A percentile compares a stretch with the other conserved stretches of the same genome.
Evolutionary conservation across 2,113 vertebrate genomes (phyloP).

Genomic region (Sminthopsis crassicaudata): DNA sequence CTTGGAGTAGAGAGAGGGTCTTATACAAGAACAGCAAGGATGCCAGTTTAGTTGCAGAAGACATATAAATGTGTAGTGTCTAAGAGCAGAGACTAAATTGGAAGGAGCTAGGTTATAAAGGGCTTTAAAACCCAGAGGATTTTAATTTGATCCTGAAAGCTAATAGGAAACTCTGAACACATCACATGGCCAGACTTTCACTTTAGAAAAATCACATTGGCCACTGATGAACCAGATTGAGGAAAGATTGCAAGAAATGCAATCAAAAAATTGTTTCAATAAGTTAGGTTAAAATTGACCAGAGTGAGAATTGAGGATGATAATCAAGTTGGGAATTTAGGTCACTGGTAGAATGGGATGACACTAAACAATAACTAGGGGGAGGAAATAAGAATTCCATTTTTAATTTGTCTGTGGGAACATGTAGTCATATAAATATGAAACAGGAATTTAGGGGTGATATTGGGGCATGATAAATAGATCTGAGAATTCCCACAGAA

Average conservation of each 20-base stretch:
- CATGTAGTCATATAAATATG: neutral
- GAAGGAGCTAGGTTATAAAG: too few relatives aligned
- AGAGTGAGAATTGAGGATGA: neutral
- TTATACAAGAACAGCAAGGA: too few relatives aligned
- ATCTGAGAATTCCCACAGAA: neutral
- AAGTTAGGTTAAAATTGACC: neutral
- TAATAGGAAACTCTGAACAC: neutral
- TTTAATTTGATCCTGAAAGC: neutral
- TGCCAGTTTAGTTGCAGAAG: too few relatives aligned
- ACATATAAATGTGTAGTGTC: too few relatives aligned
- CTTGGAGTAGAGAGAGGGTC: neutral
- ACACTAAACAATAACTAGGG: neutral
- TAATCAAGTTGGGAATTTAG: neutral
- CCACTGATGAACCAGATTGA: neutral
- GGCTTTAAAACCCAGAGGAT: neutral
- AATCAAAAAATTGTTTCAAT: neutral
- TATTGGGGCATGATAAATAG: neutral
- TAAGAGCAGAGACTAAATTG: too few relatives aligned
- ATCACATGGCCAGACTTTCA: neutral
- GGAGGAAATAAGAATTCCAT: neutral
- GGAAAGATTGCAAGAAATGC: neutral
- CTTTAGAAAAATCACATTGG: neutral
- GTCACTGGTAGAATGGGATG: neutral
- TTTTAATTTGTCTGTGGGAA: neutral
- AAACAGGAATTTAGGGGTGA: neutral